Percentiles rank a stretch among this genome's conserved stretches.
Evolutionary conservation across 2,888 invertebrate species (phyloP).

Genomic region (Caenorhabditis sulstoni): DNA sequence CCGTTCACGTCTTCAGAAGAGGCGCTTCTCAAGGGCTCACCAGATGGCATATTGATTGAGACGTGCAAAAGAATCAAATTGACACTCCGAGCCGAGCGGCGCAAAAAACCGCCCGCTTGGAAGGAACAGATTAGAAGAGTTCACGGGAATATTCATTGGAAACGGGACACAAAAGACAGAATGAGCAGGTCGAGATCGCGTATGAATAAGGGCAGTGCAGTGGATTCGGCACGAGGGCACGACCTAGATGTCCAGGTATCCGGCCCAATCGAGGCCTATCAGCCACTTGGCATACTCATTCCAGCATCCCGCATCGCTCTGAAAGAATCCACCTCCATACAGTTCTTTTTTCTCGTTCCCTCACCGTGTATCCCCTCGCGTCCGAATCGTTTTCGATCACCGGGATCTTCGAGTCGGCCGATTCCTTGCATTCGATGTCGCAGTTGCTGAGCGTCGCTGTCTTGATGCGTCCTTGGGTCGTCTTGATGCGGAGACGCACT

Average conservation of each 20-base stretch:
- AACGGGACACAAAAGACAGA: neutral
- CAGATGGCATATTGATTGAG: conserved; percentile 33
- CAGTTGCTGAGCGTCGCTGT: conserved; percentile 44
- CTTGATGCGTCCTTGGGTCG: conserved; percentile 41
- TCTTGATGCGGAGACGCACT: conserved; percentile 63
- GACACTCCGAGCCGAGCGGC: no score
- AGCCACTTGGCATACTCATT: conserved; percentile 63
- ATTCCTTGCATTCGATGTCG: conserved; percentile 49
- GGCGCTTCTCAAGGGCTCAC: neutral
- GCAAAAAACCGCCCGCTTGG: no score
- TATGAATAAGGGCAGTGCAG: conserved; percentile 6
- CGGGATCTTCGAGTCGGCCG: conserved; percentile 59
- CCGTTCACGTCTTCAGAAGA: neutral
- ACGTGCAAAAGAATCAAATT: neutral
- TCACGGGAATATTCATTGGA: conserved; percentile 16
- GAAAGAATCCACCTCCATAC: conserved; percentile 9
- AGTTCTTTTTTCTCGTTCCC: neutral
- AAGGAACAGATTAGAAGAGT: neutral
- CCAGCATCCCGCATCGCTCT: conserved; percentile 24
- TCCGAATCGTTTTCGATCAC: conserved; percentile 19
- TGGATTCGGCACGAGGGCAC: neutral
- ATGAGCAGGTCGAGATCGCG: conserved; percentile 5
- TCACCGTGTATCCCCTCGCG: conserved; percentile 20
- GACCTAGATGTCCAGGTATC: conserved; percentile 62
- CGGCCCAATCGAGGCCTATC: conserved; percentile 70